Evolutionary conservation across 1,140 invertebrate species (phyloP), one percentile per base, ranked within the genome.

Genomic region (Lordiphosa collinella): DNA sequence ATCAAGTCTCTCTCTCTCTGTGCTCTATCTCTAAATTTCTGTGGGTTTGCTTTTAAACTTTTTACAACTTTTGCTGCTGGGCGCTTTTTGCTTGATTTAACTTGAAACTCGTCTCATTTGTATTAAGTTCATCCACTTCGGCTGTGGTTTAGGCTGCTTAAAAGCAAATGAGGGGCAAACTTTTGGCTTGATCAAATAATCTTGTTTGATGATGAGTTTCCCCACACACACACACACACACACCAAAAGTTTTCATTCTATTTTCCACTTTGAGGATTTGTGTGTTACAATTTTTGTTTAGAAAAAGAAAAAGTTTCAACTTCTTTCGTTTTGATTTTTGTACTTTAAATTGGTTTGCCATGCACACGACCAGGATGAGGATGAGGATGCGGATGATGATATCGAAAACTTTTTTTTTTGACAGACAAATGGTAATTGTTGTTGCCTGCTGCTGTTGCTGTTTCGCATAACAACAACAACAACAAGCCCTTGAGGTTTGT

Each of bases 171-270:
- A 63, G 57, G 62, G 51, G 49, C 50, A 65, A 69, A 69, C 65
- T 31, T 70, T 70, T 65, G 22, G 60, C 72, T 84, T 82, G 76
- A 82, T 82, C 76, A 82, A 82, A 82, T 82, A 82, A 82, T 82
- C 76, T 82, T 82, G 78, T 82, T 82, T 84, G 76, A 82, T 76
- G 76, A 82, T 84, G 78, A 82, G 76, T 82, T 82, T 82, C 31
- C 61, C 71, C 60, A 57, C 63, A 66, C 57, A 58, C 67, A 58
- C 57, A 49, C 32, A 50, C 54, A 69, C 43, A 62, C 13, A 34
- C 43, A 43, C 57, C 37, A 10, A 76, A 80, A 80, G 76, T 82
- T 80, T 80, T 82, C 76, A 80, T 80, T 80, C 71, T 76, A 80
- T 80, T 80, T 80, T 64, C 76, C 73, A 82, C 71, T 82, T 80